phyloP scores from a whole-genome alignment of 2,888 invertebrate species.

The Anodontia alba region DNA sequence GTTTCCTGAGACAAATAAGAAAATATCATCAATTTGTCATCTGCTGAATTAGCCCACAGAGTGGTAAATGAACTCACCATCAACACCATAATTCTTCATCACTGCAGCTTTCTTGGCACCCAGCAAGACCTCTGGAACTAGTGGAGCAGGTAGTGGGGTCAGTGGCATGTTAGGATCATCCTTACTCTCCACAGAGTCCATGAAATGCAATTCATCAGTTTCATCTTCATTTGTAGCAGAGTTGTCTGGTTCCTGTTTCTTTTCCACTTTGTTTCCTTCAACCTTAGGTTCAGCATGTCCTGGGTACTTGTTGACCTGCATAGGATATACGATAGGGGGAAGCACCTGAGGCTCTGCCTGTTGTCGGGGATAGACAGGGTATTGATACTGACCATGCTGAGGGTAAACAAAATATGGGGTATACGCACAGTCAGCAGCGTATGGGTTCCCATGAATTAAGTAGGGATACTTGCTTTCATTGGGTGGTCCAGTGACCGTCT shows the following conservation, averaged over 20 bases:
- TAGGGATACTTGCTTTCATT: constrained; percentile 45
- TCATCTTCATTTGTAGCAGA: constrained; percentile 9
- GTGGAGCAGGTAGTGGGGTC: constrained; percentile 70
- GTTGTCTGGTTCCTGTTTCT: neutral
- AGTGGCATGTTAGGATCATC: constrained; percentile 38
- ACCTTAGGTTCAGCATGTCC: neutral
- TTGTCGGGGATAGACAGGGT: constrained; percentile 2
- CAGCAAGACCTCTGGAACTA: constrained; percentile 71
- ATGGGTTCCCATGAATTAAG: constrained; percentile 46
- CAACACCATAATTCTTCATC: neutral
- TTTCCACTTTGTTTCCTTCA: neutral
- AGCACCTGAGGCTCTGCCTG: constrained; percentile 4
- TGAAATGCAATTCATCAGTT: constrained; percentile 10
- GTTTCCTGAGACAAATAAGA: too few species aligned
- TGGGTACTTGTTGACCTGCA: constrained; percentile 36
- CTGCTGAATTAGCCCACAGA: too few species aligned
- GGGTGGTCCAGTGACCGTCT: constrained; percentile 18
- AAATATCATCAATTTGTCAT: too few species aligned
- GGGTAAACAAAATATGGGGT: constrained; percentile 25
- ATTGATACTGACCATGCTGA: neutral
- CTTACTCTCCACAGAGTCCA: constrained; percentile 20
- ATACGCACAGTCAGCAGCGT: constrained; percentile 18
- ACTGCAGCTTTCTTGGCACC: constrained; percentile 70
- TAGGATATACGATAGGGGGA: constrained; percentile 36
- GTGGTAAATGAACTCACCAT: constrained; percentile 27